phyloP scores from a whole-genome alignment of 2,797 vertebrate genomes.

The Enteromius radiatus region DNA sequence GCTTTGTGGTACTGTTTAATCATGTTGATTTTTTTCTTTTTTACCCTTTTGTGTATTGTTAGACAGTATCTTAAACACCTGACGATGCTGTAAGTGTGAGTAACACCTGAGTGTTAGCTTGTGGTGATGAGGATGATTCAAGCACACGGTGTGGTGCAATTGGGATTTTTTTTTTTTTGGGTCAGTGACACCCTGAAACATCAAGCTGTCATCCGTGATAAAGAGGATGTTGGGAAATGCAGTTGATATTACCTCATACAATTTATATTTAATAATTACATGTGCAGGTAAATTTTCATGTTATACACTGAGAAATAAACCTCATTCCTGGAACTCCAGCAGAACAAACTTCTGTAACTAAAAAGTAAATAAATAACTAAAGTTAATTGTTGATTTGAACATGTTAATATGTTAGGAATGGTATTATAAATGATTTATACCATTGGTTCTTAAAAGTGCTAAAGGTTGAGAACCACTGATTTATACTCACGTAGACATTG shows the following conservation, averaged over 20 bases:
- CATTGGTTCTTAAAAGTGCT: background rate
- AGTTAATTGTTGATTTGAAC: background rate
- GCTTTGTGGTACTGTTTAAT: conserved; percentile 36
- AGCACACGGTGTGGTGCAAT: conserved; percentile 50
- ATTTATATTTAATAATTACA: background rate
- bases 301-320: background rate
- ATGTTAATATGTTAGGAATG: background rate
- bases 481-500: background rate
- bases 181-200: conserved; percentile 50
- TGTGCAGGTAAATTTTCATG: background rate
- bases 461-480: background rate
- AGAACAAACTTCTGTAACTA: background rate
- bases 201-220: conserved; percentile 46
- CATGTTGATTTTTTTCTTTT: conserved; percentile 23
- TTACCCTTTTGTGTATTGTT: conserved; percentile 41
- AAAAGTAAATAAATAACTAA: no score
- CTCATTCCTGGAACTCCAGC: background rate
- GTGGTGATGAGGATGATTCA: conserved; percentile 44
- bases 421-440: background rate
- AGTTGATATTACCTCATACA: background rate
- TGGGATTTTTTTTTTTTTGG: conserved; percentile 22
- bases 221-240: conserved; percentile 47
- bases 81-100: conserved; percentile 57
- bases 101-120: conserved; percentile 8
- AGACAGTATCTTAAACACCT: conserved; percentile 11